These are phyloP conservation scores for Agriopis aurantiaria DNA, from an alignment of 2,888 invertebrate genomes.

Conservation along the genomic window DNA sequence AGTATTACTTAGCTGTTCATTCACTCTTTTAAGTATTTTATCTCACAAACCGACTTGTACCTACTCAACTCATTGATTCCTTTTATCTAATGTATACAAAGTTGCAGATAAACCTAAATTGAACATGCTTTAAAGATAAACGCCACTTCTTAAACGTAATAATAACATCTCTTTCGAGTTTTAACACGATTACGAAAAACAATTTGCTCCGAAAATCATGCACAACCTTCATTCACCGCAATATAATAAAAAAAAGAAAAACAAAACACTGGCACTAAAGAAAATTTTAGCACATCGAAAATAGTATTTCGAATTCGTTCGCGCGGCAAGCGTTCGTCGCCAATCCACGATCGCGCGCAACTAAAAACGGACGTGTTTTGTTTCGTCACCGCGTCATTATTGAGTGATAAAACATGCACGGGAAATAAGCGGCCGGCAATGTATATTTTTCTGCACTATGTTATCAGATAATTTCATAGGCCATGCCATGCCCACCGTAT, in stretches of 20 bases:
- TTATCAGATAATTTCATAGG: conserved; percentile 1
- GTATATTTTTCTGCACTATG: conserved; percentile 21
- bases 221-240: conserved; percentile 55
- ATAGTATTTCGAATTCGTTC: conserved; percentile 49
- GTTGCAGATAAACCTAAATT: conserved; percentile 52
- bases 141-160: conserved; percentile 1
- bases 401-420: conserved; percentile 55
- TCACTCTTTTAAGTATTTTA: conserved; percentile 5
- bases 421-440: conserved; percentile 25
- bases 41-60: conserved; percentile 1
- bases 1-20: conserved; percentile 14
- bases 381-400: conserved; percentile 68
- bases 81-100: conserved; percentile 50
- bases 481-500: neutral
- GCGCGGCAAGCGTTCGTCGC: conserved; percentile 71
- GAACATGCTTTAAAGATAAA: conserved; percentile 45
- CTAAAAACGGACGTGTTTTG: conserved; percentile 65
- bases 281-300: conserved; percentile 60
- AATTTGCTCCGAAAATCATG: conserved; percentile 36
- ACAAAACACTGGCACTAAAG: conserved; percentile 63
- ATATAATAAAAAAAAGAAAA: conserved; percentile 39
- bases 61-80: neutral
- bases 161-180: conserved; percentile 9
- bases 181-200: conserved; percentile 20
- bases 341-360: conserved; percentile 73